These are phyloP conservation scores for Fopius arisanus DNA, from an alignment of 1,140 invertebrate species.

Conservation along the genomic window DNA sequence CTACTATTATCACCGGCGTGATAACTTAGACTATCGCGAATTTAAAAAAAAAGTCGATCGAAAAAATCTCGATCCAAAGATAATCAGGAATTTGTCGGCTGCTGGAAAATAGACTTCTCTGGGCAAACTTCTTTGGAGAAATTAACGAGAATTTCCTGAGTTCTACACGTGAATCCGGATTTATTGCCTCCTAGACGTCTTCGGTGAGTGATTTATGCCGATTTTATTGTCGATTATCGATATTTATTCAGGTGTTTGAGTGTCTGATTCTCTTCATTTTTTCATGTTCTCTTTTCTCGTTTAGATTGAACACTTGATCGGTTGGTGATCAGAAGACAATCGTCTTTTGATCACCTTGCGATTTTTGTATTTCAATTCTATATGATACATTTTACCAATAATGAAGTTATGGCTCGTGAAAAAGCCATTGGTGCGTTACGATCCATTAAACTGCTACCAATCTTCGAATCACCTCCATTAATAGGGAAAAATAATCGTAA, in stretches of 20 bases:
- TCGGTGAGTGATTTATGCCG: not conserved
- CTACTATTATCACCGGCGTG: conserved; percentile 41
- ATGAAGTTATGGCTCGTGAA: too few relatives aligned
- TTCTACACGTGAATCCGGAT: not conserved
- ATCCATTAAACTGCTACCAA: too few relatives aligned
- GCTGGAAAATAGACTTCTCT: not conserved
- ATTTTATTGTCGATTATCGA: not conserved
- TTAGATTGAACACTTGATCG: too few relatives aligned
- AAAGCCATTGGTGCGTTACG: too few relatives aligned
- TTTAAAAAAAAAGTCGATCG: not conserved
- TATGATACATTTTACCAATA: too few relatives aligned
- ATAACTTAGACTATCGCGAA: not conserved
- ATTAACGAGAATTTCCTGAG: not conserved
- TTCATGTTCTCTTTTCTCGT: too few relatives aligned
- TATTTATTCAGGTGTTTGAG: not conserved
- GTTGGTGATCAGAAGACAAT: too few relatives aligned
- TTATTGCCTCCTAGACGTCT: not conserved
- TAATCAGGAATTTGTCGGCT: not conserved
- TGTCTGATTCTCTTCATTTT: not conserved
- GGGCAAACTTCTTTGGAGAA: not conserved
- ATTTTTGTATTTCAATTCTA: too few relatives aligned
- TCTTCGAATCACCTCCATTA: too few relatives aligned
- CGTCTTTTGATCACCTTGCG: too few relatives aligned
- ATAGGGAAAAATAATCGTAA: too few relatives aligned
- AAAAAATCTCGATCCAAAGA: not conserved